Base-by-base conservation (phyloP, 1,140 invertebrate genomes). In the Babylonia areolata region DNA sequence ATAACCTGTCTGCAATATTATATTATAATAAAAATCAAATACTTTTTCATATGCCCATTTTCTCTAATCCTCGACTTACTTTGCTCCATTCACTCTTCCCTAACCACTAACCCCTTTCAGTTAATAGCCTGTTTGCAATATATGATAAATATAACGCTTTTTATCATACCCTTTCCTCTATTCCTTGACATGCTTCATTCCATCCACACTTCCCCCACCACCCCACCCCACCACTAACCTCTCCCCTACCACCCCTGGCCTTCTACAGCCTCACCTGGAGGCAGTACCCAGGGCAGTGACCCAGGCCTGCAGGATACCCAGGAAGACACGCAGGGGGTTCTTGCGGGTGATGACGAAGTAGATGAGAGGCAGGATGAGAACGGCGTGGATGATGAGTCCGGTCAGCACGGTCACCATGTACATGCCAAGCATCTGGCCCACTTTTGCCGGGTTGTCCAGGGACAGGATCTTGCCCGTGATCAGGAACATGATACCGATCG, bases 401-500 rank as follows among this genome's bases (percentile, higher is more conserved):
- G 97, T 91, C 42, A 99, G 94, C 0, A 99, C 98, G 0, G 98
- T 99, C 85, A 97, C 94, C 91, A 99, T 98, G 94, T 99, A 99
- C 94, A 97, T 95, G 31, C 98, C 98, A 51, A 99, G 95, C 86
- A 97, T 96, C 33, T 97, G 96, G 69, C 97, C 96, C 51, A 98
- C 96, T 12, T 96, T 96, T 0, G 95, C 95, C 85, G 98, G 96
- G 87, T 97, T 97, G 1, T 97, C 95, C 89, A 98, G 97, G 90
- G 97, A 97, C 90, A 99, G 94, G 82, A 99, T 96, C 93, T 99
- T 98, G 46, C 97, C 97, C 17, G 96, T 96, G 80, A 99, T 97
- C 75, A 99, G 95, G 94, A 98, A 99, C 89, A 97, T 96, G 3
- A 99, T 98, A 89, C 98, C 98, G 37, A 99, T 93, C 0, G 98